Conservation (phyloP, 1,140 invertebrate genomes). For the Leptestheria dahalacensis region DNA sequence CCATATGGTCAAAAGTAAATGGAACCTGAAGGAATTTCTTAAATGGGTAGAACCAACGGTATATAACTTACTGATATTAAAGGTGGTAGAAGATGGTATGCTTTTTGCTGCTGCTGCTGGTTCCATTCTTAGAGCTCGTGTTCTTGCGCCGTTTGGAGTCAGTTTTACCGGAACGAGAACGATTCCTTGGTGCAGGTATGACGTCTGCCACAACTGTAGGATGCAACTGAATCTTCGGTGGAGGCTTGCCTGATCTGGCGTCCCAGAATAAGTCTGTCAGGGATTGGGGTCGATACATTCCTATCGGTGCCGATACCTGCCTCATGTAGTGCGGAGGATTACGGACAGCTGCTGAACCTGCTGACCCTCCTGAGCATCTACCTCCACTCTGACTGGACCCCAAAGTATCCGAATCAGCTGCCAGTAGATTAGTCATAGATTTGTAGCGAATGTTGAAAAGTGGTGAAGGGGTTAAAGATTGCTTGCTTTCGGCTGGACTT, state of each 20-base stretch:
- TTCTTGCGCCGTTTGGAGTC: background rate
- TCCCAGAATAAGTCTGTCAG: slow-evolving; percentile 73
- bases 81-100: background rate
- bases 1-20: no score
- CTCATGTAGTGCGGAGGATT: slow-evolving; percentile 3
- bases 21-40: no score
- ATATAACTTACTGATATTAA: background rate
- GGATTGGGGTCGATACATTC: slow-evolving; percentile 42
- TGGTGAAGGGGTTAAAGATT: slow-evolving; percentile 37
- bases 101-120: background rate
- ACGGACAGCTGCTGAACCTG: slow-evolving; percentile 35
- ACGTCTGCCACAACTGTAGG: slow-evolving; percentile 33
- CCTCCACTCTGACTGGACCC: slow-evolving; percentile 77
- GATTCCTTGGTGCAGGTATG: slow-evolving; percentile 12
- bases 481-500: slow-evolving; percentile 7
- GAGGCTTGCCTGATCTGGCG: background rate
- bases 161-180: background rate
- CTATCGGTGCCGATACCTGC: background rate
- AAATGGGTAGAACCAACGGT: no score
- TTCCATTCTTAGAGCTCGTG: background rate
- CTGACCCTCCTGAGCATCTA: slow-evolving; percentile 62
- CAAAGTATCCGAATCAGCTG: slow-evolving; percentile 62
- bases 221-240: slow-evolving; percentile 10
- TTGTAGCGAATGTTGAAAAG: slow-evolving; percentile 70
- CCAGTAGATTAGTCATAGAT: slow-evolving; percentile 58